A percentile compares a stretch with the other conserved stretches of the same genome.
Evolutionary conservation across 1,140 invertebrate genomes (phyloP).

Genomic region (Schlechtendalia chinensis): DNA sequence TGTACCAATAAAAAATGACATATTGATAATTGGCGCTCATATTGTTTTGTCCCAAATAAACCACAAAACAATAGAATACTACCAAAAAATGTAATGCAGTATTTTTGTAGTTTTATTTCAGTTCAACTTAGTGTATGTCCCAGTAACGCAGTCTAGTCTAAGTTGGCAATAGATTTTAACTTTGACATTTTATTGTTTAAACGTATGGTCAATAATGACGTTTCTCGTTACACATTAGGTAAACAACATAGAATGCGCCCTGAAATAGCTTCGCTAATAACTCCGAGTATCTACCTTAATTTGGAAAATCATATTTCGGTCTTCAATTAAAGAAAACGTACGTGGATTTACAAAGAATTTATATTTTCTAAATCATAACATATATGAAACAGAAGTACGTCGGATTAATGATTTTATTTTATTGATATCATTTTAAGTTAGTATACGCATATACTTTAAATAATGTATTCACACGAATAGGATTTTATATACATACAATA

Average conservation of each 20-base stretch:
- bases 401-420: no score
- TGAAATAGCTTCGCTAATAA: constrained; percentile 63
- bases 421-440: no score
- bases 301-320: constrained; percentile 62
- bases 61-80: no score
- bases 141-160: constrained; percentile 62
- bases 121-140: no score
- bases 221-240: constrained; percentile 59
- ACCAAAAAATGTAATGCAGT: no score
- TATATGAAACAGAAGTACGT: constrained; percentile 56
- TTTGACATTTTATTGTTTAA: constrained; percentile 74
- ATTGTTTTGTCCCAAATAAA: no score
- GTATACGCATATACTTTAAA: no score
- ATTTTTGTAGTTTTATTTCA: no score
- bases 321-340: constrained; percentile 58
- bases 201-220: constrained; percentile 65
- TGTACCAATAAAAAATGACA: no score
- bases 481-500: no score
- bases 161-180: constrained; percentile 62
- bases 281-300: constrained; percentile 63
- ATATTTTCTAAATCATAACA: constrained; percentile 65
- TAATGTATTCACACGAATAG: no score
- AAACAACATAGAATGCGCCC: constrained; percentile 70
- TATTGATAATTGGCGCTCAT: no score
- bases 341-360: constrained; percentile 60